Evolutionary conservation across 2,113 vertebrate genomes (phyloP), one percentile per base, ranked within the genome.

Genomic region (Acanthisitta chloris): DNA sequence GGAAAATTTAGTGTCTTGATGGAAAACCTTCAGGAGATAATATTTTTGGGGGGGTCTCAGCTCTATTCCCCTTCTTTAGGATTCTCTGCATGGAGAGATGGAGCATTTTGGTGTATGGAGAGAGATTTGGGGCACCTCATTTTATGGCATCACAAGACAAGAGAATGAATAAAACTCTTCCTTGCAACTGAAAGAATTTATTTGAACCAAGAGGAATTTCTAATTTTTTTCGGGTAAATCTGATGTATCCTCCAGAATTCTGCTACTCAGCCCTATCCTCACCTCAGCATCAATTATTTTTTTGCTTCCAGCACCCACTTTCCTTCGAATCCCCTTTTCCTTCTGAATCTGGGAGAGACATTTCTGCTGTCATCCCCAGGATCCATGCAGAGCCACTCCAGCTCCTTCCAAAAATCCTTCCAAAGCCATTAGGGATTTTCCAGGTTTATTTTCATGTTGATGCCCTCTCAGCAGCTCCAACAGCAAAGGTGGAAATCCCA

Each of bases 121-220:
- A n/a, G n/a, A n/a, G n/a, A n/a, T n/a, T n/a, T n/a, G n/a, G n/a
- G 28, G 33, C 49, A 8, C 67, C 26, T 24, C 31, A 2, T 65
- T 81, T 46, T 15, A 8, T 13, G 51, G 26, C 25, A 17, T 67
- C 3, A 0, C 19, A 5, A 25, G 61, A 14, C 45, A 51, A 17
- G 3, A 15, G 12, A 45, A 21, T 2, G 4, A 46, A 40, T 4
- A 28, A 33, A 52, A 5, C 0, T 0, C 9, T 17, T 55, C 33
- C 25, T 7, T 19, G 48, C 8, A 2, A 13, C 4, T 14, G 21
- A 11, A 34, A 26, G 2, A 3, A 29, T 21, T 18, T 4, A 4
- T 1, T 14, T 18, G 48, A 46, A 17, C 3, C 46, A 7, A 34
- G 38, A 55, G 15, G 11, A 3, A 42, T 54, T 76, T 43, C 33